Percentiles rank a stretch among this genome's conserved stretches.
Conservation (phyloP, 92 coral and sea anemone species). For the Umimayanthus kanabou region DNA sequence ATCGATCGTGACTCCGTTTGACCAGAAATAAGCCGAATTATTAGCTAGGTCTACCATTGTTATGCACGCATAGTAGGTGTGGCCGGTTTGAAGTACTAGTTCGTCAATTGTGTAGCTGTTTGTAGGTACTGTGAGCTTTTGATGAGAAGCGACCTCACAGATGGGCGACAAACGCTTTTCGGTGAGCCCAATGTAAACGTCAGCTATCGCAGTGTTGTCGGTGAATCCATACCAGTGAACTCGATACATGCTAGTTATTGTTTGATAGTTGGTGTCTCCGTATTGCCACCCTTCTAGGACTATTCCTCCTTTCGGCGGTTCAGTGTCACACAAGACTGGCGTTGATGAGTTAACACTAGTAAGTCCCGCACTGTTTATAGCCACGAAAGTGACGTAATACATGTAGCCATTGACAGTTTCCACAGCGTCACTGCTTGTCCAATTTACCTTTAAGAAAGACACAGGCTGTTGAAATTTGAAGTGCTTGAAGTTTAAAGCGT, state of each 20-base stretch:
- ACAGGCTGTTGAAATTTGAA: conserved; percentile 46
- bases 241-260: conserved; percentile 73
- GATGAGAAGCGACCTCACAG: conserved; percentile 69
- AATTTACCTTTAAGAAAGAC: conserved; percentile 68
- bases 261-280: conserved; percentile 79
- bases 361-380: conserved; percentile 80
- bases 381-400: conserved; percentile 82
- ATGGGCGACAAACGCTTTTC: conserved; percentile 46
- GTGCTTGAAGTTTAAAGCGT: conserved; percentile 55
- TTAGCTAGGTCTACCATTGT: conserved; percentile 79
- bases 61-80: conserved; percentile 72
- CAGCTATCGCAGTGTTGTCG: conserved; percentile 76
- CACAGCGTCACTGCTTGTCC: conserved; percentile 64
- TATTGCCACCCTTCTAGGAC: conserved; percentile 94
- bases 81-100: conserved; percentile 73
- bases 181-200: conserved; percentile 73
- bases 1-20: conserved; percentile 82
- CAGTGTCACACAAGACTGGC: conserved; percentile 76
- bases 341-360: conserved; percentile 70
- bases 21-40: conserved; percentile 72
- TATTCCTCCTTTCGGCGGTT: conserved; percentile 73
- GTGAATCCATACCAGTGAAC: conserved; percentile 88
- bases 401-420: conserved; percentile 67
- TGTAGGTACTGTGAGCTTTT: conserved; percentile 54
- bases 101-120: conserved; percentile 71